These are phyloP conservation scores for Bryconaethiops microstoma DNA, from an alignment of 2,797 vertebrate genomes.

Conservation along the genomic window DNA sequence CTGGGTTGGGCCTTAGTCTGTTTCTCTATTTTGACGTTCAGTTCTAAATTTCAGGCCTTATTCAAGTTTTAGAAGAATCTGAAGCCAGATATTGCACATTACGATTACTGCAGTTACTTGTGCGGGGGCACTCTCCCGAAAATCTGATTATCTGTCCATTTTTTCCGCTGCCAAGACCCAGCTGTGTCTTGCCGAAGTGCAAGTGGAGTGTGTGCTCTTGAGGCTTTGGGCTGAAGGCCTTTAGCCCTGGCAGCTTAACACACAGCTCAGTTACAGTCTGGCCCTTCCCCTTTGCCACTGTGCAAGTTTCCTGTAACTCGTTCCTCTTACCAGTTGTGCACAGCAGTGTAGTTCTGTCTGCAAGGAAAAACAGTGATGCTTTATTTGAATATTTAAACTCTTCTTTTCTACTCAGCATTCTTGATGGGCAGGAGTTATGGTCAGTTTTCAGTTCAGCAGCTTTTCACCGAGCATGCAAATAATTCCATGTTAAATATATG, in stretches of 20 bases:
- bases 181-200: neutral
- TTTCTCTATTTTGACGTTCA: too few relatives aligned
- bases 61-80: too few relatives aligned
- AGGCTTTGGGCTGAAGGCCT: slow-evolving; percentile 51
- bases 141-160: neutral
- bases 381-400: neutral
- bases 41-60: too few relatives aligned
- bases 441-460: neutral
- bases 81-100: neutral
- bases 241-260: slow-evolving; percentile 44
- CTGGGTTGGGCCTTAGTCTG: too few relatives aligned
- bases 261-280: slow-evolving; percentile 38
- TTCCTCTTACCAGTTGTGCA: slow-evolving; percentile 11
- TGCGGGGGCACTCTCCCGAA: neutral
- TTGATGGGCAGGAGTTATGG: neutral
- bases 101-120: slow-evolving; percentile 5
- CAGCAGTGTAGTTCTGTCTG: slow-evolving; percentile 17
- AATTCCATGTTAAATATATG: neutral
- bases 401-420: neutral
- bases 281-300: slow-evolving; percentile 16
- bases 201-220: slow-evolving; percentile 20
- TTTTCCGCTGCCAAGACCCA: neutral
- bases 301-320: slow-evolving; percentile 29
- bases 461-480: neutral
- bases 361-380: neutral